These are phyloP conservation scores for Cantharis nigra DNA, from an alignment of 2,888 invertebrate genomes.

Conservation along the genomic window DNA sequence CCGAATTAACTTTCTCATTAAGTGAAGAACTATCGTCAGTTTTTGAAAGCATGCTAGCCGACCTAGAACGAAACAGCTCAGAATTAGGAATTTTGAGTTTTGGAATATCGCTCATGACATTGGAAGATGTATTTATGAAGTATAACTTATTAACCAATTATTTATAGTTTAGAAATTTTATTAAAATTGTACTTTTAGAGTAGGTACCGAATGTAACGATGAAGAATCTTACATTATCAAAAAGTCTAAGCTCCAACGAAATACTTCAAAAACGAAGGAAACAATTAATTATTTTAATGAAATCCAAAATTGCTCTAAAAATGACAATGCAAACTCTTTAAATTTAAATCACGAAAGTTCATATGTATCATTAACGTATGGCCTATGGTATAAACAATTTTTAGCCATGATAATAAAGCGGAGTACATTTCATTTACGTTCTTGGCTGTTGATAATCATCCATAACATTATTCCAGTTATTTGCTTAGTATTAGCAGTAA, in stretches of 20 bases:
- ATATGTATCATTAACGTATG: conserved; percentile 14
- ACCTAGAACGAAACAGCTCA: conserved; percentile 65
- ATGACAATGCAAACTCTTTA: not conserved
- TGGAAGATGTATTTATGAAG: conserved; percentile 90
- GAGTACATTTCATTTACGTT: conserved; percentile 59
- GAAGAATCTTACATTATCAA: conserved; percentile 2
- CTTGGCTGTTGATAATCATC: conserved; percentile 66
- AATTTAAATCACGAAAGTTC: not conserved
- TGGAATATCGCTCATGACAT: conserved; percentile 82
- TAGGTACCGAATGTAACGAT: conserved; percentile 39
- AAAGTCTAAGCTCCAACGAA: not conserved
- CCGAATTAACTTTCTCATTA: conserved; percentile 74
- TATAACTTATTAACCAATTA: conserved; percentile 49
- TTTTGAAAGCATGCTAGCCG: conserved; percentile 71
- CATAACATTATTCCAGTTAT: conserved; percentile 73
- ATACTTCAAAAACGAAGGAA: no score
- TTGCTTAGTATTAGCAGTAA: conserved; percentile 65
- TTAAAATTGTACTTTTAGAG: conserved; percentile 31
- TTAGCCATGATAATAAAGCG: conserved; percentile 54
- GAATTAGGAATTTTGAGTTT: conserved; percentile 73
- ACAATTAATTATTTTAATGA: not conserved
- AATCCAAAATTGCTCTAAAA: not conserved
- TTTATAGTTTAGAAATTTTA: not conserved
- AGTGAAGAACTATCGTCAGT: conserved; percentile 64
- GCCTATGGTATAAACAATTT: conserved; percentile 47